Evolutionary conservation across 2,888 invertebrate species (phyloP).

Genomic region (Agrochola circellaris): DNA sequence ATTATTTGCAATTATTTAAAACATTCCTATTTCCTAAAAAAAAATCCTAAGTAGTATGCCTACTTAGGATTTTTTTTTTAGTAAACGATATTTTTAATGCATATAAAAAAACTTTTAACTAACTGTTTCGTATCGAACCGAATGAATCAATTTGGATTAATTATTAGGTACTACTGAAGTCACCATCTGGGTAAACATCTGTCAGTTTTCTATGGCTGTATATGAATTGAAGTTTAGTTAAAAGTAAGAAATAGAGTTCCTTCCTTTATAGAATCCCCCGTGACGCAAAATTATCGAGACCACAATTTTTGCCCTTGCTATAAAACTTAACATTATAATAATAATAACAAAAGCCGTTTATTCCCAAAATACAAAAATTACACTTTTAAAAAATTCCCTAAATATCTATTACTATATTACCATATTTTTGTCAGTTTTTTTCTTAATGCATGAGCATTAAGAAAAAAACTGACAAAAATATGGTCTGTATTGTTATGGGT

Average conservation of each 20-base stretch:
- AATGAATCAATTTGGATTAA: neutral
- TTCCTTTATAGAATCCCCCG: neutral
- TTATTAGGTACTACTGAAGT: neutral
- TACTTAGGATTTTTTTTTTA: neutral
- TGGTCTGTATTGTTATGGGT: neutral
- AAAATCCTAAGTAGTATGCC: too few species aligned
- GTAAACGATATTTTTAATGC: too few species aligned
- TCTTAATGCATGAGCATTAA: too few species aligned
- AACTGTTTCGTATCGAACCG: neutral
- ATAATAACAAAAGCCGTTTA: too few species aligned
- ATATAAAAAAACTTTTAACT: too few species aligned
- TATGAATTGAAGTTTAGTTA: neutral
- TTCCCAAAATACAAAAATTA: too few species aligned
- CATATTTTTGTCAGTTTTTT: too few species aligned
- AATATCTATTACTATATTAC: too few species aligned
- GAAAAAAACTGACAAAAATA: too few species aligned
- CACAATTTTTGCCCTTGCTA: neutral
- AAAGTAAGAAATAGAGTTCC: neutral
- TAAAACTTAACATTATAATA: neutral
- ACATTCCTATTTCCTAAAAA: neutral
- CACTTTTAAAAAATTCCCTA: too few species aligned
- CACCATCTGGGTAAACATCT: neutral
- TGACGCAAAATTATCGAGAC: neutral
- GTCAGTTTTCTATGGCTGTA: too few species aligned
- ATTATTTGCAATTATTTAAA: slow-evolving; percentile 11